Evolutionary conservation across 2,113 vertebrate species (phyloP).

Genomic region (Aspidoscelis tigris): DNA sequence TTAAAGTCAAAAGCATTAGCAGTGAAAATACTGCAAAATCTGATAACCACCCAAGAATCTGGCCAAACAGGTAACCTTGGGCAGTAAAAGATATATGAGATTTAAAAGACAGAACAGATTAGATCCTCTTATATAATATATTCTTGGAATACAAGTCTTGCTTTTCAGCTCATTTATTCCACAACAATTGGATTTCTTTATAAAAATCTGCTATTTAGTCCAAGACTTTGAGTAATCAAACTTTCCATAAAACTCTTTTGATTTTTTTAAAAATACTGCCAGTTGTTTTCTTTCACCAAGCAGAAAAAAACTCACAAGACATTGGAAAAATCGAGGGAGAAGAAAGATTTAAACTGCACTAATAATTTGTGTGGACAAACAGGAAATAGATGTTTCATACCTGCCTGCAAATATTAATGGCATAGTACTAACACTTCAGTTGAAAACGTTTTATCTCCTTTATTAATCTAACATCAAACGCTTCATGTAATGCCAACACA

Average conservation of each 20-base stretch:
- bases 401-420: not conserved
- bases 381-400: slow-evolving; percentile 8
- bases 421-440: not conserved
- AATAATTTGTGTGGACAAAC: not conserved
- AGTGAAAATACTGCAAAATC: not conserved
- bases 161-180: not conserved
- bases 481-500: too few species aligned
- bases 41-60: not conserved
- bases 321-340: not conserved
- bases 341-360: slow-evolving; percentile 16
- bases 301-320: too few species aligned
- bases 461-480: too few species aligned
- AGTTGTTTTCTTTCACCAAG: not conserved
- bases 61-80: not conserved
- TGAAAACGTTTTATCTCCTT: not conserved
- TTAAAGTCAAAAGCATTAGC: not conserved
- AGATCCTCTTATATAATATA: not conserved
- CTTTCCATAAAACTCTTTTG: not conserved
- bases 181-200: slow-evolving; percentile 14
- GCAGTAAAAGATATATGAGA: not conserved
- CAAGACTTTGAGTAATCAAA: slow-evolving; percentile 14
- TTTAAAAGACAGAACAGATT: slow-evolving; percentile 11
- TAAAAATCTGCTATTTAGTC: slow-evolving; percentile 45
- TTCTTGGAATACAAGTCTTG: slow-evolving; percentile 12
- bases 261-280: not conserved